Evolutionary conservation across 2,797 vertebrate species (phyloP), one percentile per base, ranked within the genome.

Genomic region (Sebastes trivittatus): DNA sequence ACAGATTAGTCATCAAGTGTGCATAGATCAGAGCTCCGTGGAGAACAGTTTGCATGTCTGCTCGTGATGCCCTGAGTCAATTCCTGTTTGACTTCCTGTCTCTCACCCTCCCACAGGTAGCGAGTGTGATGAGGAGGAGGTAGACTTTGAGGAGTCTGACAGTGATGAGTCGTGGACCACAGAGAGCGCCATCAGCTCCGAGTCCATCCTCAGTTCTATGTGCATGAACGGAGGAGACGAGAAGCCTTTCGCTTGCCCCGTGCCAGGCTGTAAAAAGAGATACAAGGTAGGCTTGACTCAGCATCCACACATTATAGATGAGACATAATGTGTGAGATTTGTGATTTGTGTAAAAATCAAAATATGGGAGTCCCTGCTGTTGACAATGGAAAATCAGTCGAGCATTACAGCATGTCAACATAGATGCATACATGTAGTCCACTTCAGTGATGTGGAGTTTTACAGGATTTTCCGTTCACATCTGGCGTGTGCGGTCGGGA

Each of bases 101-200:
- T 79, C 34, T 60, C 7, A 7, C 22, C 54, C 27, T 62, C 75
- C 67, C 52, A 42, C 95, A 99, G 98, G 98, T 87, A 99, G 98
- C 5, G 98, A 99, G 90, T 99, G 98, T 61, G 98, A 99, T 20
- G 98, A 99, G 77, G 98, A 99, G 94, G 98, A 99, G 78, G 97
- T 97, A 70, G 98, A 99, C 87, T 99, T 98, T 20, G 98, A 99
- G 93, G 98, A 98, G 91, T 99, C 98, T 0, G 98, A 99, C 95
- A 99, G 98, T 25, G 98, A 99, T 16, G 98, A 99, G 90, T 99
- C 98, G 22, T 99, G 98, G 98, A 99, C 98, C 86, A 98, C 97
- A 14, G 98, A 99, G 97, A 99, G 98, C 75, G 98, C 98, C 94
- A 98, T 99, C 95, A 99, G 98, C 95, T 98, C 98, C 0, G 98